These are phyloP conservation scores for Aplysina aerophoba DNA, from an alignment of 37 sponge, comb jelly and placozoan genomes.

Conservation along the genomic window DNA sequence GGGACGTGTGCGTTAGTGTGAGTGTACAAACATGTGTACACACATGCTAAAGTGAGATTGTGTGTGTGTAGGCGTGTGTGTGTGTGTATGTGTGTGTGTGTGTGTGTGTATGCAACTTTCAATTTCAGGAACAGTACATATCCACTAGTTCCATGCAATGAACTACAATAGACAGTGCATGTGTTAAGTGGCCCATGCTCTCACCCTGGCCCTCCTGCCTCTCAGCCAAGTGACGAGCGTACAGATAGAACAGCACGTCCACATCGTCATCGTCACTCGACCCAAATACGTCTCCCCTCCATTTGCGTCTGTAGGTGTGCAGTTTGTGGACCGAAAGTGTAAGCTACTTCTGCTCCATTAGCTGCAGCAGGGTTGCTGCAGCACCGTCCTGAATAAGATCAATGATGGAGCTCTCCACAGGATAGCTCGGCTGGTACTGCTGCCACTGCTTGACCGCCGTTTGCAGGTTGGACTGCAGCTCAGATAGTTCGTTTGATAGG, in stretches of 20 bases:
- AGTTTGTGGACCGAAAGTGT: constrained; percentile 53
- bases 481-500: constrained; percentile 55
- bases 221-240: constrained; percentile 52
- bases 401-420: background rate
- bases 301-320: constrained; percentile 47
- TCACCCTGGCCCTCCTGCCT: constrained; percentile 42
- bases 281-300: constrained; percentile 60
- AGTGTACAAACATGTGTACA: too few relatives aligned
- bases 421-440: constrained; percentile 8
- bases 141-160: too few relatives aligned
- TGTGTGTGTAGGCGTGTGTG: too few relatives aligned
- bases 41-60: too few relatives aligned
- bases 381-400: background rate
- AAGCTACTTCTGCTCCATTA: constrained; percentile 42
- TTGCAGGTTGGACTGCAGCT: constrained; percentile 1
- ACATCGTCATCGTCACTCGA: constrained; percentile 60
- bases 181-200: background rate
- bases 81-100: constrained; percentile 9
- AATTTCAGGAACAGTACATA: too few relatives aligned
- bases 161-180: too few relatives aligned
- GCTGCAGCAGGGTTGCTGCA: background rate
- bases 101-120: too few relatives aligned
- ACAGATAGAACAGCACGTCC: constrained; percentile 71
- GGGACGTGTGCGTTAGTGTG: too few relatives aligned
- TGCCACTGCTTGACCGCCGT: constrained; percentile 34